phyloP scores from a whole-genome alignment of 2,113 vertebrate genomes.

The Hippocampus abdominalis region DNA sequence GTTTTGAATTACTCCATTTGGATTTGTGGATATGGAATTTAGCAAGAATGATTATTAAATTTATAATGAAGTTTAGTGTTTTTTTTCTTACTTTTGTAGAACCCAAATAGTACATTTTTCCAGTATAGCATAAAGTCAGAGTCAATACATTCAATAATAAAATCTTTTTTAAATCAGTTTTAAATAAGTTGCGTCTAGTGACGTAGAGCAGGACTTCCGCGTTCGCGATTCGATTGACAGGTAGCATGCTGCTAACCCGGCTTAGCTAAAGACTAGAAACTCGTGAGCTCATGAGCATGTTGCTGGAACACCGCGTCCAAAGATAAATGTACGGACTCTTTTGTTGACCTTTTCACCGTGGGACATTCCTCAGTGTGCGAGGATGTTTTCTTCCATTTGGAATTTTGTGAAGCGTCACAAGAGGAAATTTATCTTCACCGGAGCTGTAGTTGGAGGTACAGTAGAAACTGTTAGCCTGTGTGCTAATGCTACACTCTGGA shows the following conservation, averaged over 20 bases:
- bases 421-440: conserved; percentile 86
- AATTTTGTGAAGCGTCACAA: conserved; percentile 90
- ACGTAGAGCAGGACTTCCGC: neutral
- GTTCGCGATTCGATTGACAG: conserved; percentile 28
- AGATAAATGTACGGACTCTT: neutral
- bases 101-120: no score
- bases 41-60: no score
- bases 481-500: conserved; percentile 5
- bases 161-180: no score
- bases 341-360: neutral
- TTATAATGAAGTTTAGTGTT: no score
- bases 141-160: no score
- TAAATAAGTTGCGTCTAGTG: no score
- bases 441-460: conserved; percentile 84
- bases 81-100: no score
- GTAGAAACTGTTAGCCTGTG: conserved; percentile 20
- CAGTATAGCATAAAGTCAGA: no score
- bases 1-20: no score
- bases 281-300: conserved; percentile 35
- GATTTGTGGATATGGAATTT: no score
- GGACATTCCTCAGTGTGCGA: neutral
- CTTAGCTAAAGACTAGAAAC: conserved; percentile 4
- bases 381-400: conserved; percentile 86
- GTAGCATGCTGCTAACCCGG: conserved; percentile 30
- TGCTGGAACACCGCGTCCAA: neutral